A percentile compares a stretch with the other conserved stretches of the same genome.
phyloP scores from a whole-genome alignment of 2,797 vertebrate species.

The Paramormyrops hopkinsi region DNA sequence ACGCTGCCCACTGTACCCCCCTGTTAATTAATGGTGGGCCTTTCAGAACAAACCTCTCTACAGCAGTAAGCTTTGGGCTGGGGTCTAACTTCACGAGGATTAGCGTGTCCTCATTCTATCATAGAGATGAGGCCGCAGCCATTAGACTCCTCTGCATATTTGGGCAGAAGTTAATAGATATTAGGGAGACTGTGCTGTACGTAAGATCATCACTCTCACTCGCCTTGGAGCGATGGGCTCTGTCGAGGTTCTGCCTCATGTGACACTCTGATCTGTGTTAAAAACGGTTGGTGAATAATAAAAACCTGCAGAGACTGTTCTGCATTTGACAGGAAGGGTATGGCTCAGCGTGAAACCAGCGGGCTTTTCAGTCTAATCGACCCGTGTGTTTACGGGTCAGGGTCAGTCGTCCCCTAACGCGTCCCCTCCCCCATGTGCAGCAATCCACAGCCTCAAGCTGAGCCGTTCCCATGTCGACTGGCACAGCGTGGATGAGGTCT shows the following conservation, averaged over 20 bases:
- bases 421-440: conserved; percentile 50
- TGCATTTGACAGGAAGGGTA: not conserved
- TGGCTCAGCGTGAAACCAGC: conserved; percentile 31
- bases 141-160: not conserved
- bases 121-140: not conserved
- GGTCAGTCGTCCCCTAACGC: conserved; percentile 9
- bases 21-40: not conserved
- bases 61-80: not conserved
- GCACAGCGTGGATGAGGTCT: conserved; percentile 94
- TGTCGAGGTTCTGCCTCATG: not conserved
- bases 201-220: not conserved
- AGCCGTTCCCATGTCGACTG: conserved; percentile 94
- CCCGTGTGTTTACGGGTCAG: conserved; percentile 30
- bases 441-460: conserved; percentile 85
- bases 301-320: not conserved
- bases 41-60: not conserved
- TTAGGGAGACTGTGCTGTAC: not conserved
- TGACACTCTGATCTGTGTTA: not conserved
- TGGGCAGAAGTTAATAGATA: not conserved
- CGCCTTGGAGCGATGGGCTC: not conserved
- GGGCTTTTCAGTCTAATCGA: conserved; percentile 38
- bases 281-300: not conserved
- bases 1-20: not conserved
- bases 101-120: not conserved
- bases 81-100: not conserved